A percentile compares a stretch with the other conserved stretches of the same genome.
Conservation (phyloP, 2,113 vertebrate genomes). For the Engystomops pustulosus region DNA sequence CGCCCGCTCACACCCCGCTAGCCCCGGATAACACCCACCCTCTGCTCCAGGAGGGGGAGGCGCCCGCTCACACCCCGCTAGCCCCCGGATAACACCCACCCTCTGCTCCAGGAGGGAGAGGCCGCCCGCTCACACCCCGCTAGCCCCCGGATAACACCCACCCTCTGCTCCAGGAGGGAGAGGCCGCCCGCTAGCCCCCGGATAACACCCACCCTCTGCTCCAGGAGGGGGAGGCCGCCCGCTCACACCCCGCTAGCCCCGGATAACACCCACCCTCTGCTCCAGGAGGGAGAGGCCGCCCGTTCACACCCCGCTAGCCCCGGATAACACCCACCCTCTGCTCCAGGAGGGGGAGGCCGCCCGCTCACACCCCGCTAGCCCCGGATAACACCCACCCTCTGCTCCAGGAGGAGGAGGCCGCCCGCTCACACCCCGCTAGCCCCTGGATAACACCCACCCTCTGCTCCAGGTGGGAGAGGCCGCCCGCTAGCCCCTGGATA, state of each 20-base stretch:
- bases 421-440: no score
- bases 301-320: no score
- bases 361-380: no score
- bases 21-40: neutral
- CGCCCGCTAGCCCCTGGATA: neutral
- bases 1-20: no score
- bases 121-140: no score
- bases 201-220: neutral
- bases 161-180: neutral
- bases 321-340: neutral
- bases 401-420: neutral
- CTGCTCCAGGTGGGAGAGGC: neutral
- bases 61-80: no score
- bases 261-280: constrained; percentile 24
- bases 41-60: constrained; percentile 74
- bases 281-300: constrained; percentile 73
- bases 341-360: no score
- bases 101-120: neutral
- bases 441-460: neutral
- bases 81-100: neutral
- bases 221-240: neutral
- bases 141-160: neutral
- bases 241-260: no score
- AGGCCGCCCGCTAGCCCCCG: no score
- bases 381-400: neutral